Conservation (phyloP, 2,113 vertebrate species). For the Hemicordylus capensis region DNA sequence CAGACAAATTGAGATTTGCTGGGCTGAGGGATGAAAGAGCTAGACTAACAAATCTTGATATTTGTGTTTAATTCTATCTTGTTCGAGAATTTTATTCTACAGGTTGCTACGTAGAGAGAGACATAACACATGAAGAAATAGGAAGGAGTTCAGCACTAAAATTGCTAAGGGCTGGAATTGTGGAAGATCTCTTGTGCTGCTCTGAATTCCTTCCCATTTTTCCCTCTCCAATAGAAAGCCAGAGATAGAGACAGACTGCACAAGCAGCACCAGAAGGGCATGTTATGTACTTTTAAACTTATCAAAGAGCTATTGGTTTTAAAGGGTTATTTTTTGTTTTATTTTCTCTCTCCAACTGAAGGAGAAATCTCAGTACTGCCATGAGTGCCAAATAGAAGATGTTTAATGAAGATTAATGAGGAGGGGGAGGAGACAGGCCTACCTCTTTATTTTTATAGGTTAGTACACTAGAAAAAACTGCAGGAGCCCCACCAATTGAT, state of each 20-base stretch:
- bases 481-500: not conserved
- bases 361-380: not conserved
- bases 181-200: not conserved
- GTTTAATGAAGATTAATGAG: not conserved
- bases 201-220: not conserved
- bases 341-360: not conserved
- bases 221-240: not conserved
- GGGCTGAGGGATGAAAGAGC: not conserved
- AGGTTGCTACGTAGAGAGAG: not conserved
- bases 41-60: not conserved
- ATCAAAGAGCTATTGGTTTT: not conserved
- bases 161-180: not conserved
- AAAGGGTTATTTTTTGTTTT: not conserved
- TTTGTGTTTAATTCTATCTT: not conserved
- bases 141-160: not conserved
- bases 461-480: not conserved
- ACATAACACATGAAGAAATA: not conserved
- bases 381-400: conserved; percentile 2
- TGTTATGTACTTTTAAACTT: not conserved
- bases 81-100: conserved; percentile 1
- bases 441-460: not conserved
- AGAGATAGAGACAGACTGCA: not conserved
- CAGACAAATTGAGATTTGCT: not conserved
- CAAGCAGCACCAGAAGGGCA: conserved; percentile 5
- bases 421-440: not conserved